These are phyloP conservation scores for Tachysurus vachellii DNA, from an alignment of 2,113 vertebrate species.

Conservation along the genomic window DNA sequence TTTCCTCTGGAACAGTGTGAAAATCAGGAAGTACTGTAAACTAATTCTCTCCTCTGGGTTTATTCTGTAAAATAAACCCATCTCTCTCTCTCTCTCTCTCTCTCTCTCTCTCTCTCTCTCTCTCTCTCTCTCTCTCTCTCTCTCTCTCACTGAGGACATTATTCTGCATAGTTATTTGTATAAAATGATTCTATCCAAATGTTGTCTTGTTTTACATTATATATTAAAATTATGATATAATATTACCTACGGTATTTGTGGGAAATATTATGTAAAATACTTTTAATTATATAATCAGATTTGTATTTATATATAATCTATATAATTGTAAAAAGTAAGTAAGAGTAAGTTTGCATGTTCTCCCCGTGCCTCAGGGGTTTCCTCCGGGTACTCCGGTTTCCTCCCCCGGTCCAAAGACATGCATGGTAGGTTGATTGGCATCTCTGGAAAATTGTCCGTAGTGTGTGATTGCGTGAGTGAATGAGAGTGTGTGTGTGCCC, in stretches of 20 bases:
- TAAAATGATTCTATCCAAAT: neutral
- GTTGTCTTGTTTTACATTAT: neutral
- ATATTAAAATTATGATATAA: neutral
- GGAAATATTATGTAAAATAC: neutral
- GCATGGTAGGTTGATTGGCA: no score
- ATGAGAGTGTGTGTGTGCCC: no score
- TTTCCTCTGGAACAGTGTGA: conserved; percentile 37
- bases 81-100: neutral
- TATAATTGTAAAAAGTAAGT: no score
- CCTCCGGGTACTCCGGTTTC: no score
- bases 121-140: neutral
- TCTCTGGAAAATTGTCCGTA: no score
- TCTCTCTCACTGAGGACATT: conserved; percentile 22
- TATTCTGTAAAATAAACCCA: no score
- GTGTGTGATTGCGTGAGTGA: no score
- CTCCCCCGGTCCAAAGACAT: no score
- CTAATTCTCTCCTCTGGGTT: neutral
- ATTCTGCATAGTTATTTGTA: neutral
- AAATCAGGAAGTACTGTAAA: conserved; percentile 37
- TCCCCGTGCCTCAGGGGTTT: no score
- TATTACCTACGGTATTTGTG: neutral
- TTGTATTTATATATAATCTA: no score
- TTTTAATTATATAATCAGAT: no score
- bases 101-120: neutral
- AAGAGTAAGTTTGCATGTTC: no score